Evolutionary conservation across 92 coral and sea anemone species (phyloP), one percentile per base, ranked within the genome.

Genomic region (Bergia puertoricense): DNA sequence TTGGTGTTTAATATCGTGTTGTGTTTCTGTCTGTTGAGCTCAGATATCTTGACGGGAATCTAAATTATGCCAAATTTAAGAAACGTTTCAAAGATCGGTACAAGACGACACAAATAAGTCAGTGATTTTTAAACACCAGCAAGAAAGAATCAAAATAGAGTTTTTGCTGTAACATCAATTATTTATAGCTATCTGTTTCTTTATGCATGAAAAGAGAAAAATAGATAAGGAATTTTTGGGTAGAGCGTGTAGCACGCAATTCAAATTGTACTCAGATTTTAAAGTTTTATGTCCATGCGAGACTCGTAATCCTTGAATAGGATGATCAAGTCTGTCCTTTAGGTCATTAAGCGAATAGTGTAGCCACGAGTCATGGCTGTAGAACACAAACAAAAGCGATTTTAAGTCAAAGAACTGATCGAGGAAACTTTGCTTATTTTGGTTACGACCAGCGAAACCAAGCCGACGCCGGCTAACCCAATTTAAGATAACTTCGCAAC

Each of bases 11-110:
- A 36, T 42, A 45, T 83, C 86, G 76, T 83, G 86, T 83, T 83
- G 86, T 45, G 66, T 42, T 71, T 48, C 65, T 71, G 87, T 84
- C 87, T 69, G 66, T 72, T 73, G 45, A 71, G 38, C 18, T 7
- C 18, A 23, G 46, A 39, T 84, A 84, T 84, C 87, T 84, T 84
- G 78, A 84, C 77, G 77, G 22, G 44, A 72, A 84, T 84, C 87
- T 84, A 71, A 43, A 84, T 84, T 37, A 72, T 71, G 69, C 79
- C 67, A 84, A 84, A 71, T 71, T 72, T 23, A 72, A 38, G 67
- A 48, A 84, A 36, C 67, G 62, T 72, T 84, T 46, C 66, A 36
- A n/a, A 8, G 9, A 2, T 45, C 54, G 37, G 67, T 71, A 71
- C 16, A 69, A 84, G 45, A 23, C 14, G 45, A 8, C 87, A 54